Evolutionary conservation across 2,888 invertebrate species (phyloP).

Genomic region (Lydus trimaculatus): DNA sequence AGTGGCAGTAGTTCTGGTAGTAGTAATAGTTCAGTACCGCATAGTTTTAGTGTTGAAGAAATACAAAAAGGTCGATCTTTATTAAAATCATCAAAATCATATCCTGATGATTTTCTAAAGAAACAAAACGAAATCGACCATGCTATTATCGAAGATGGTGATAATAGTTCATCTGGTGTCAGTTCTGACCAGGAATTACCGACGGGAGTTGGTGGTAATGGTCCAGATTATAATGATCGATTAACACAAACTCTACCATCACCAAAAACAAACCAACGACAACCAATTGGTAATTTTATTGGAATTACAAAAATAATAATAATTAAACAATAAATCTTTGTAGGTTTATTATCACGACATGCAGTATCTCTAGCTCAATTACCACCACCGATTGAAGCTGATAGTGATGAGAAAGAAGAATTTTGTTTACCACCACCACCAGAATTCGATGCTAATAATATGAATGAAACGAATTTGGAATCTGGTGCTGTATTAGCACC

Average conservation of each 20-base stretch:
- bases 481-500: slow-evolving; percentile 76
- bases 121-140: slow-evolving; percentile 58
- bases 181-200: slow-evolving; percentile 84
- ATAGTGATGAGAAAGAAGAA: slow-evolving; percentile 73
- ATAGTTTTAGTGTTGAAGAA: slow-evolving; percentile 88
- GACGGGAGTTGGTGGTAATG: slow-evolving; percentile 60
- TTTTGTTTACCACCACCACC: slow-evolving; percentile 69
- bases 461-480: slow-evolving; percentile 43
- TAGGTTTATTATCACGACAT: slow-evolving; percentile 39
- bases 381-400: slow-evolving; percentile 79
- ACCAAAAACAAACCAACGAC: slow-evolving; percentile 50
- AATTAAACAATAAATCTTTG: slow-evolving; percentile 5
- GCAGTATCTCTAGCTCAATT: slow-evolving; percentile 77
- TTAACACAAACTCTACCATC: slow-evolving; percentile 38
- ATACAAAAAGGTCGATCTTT: slow-evolving; percentile 86
- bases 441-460: slow-evolving; percentile 64
- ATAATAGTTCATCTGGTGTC: slow-evolving; percentile 88
- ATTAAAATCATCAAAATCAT: slow-evolving; percentile 85
- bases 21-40: slow-evolving; percentile 80
- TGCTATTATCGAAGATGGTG: slow-evolving; percentile 74
- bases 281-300: slow-evolving; percentile 48
- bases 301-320: neutral
- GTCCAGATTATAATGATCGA: slow-evolving; percentile 54
- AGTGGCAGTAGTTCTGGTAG: slow-evolving; percentile 69
- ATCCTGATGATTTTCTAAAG: slow-evolving; percentile 80